Conservation (phyloP, 2,797 vertebrate species). For the Pseudotriccus pelzelni region DNA sequence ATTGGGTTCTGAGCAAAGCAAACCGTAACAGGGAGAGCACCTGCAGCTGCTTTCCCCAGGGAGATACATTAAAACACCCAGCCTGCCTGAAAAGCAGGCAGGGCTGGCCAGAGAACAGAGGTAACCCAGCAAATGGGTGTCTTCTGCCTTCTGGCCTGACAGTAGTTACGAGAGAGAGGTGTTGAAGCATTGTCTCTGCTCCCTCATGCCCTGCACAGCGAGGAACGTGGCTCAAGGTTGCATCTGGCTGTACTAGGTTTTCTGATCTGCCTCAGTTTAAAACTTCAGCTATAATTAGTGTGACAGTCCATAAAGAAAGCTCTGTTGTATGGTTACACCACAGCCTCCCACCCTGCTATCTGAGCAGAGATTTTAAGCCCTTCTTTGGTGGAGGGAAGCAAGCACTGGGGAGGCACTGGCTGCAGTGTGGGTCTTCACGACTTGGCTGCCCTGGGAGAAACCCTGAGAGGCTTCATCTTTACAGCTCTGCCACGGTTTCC, state of each 20-base stretch:
- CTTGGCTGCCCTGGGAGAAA: background rate
- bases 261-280: background rate
- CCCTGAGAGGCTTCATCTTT: accelerated
- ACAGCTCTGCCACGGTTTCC: background rate
- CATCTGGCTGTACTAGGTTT: background rate
- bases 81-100: background rate
- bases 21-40: background rate
- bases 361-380: background rate
- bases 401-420: background rate
- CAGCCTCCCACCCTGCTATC: background rate
- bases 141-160: background rate
- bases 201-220: accelerated
- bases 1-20: background rate
- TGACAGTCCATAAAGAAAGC: background rate
- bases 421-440: accelerated
- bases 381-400: background rate
- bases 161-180: background rate
- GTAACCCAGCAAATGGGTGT: background rate
- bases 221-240: background rate
- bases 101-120: background rate
- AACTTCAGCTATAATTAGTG: background rate
- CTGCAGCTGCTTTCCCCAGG: background rate
- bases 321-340: background rate
- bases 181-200: background rate
- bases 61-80: background rate